Evolutionary conservation across 2,888 invertebrate genomes (phyloP).

Genomic region (Agrotis segetum): DNA sequence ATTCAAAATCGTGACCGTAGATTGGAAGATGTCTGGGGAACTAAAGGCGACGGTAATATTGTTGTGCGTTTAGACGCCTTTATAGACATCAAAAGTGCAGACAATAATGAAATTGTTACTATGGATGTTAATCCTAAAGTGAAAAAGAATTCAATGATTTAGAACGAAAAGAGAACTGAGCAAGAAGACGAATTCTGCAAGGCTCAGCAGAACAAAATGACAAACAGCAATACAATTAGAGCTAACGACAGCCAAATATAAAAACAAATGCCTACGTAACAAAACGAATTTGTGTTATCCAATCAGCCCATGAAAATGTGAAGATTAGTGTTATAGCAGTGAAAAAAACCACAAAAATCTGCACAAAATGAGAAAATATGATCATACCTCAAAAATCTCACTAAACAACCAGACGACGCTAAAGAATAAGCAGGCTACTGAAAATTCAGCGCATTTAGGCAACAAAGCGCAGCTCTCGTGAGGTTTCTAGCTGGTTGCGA

Average conservation of each 20-base stretch:
- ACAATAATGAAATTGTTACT: background rate
- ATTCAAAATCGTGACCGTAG: conserved; percentile 52
- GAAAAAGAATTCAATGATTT: background rate
- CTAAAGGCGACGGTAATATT: conserved; percentile 23
- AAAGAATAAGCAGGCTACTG: conserved; percentile 53
- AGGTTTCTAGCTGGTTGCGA: conserved; percentile 54
- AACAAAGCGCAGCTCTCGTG: conserved; percentile 61
- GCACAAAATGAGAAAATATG: background rate
- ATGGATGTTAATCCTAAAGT: background rate
- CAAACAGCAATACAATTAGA: background rate
- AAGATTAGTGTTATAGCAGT: no score
- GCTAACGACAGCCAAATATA: background rate
- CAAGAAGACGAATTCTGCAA: background rate
- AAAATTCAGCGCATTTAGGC: conserved; percentile 63
- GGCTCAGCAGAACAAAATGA: background rate
- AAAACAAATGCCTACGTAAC: no score
- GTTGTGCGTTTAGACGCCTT: conserved; percentile 16
- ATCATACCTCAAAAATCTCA: conserved; percentile 1
- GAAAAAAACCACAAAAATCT: no score
- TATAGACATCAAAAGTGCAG: background rate
- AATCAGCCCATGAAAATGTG: no score
- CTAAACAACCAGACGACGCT: background rate
- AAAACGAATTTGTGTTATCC: no score
- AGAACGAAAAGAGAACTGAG: background rate
- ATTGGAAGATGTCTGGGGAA: conserved; percentile 45